Evolutionary conservation across 2,797 vertebrate genomes (phyloP), one percentile per base, ranked within the genome.

Genomic region (Cossypha dichroa): DNA sequence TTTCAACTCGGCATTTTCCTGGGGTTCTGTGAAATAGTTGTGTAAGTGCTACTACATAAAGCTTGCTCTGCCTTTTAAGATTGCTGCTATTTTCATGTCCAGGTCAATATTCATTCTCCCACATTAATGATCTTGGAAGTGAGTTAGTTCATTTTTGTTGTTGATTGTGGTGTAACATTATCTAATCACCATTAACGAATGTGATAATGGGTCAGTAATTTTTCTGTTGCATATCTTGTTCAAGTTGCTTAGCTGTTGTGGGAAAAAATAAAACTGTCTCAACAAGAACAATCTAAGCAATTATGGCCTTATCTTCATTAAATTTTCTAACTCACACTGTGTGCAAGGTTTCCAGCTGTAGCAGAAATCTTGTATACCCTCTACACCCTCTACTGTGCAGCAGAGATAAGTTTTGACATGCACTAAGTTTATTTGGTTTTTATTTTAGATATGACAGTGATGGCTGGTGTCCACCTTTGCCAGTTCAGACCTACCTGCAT

Each of bases 401-500:
- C 68, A 62, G 38, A 92, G 34, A 66, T 59, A 55, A 41, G 23
- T 41, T 80, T 59, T 40, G 16, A 15, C 48, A 5, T 3, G 11
- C 56, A 33, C 52, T 94, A 56, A 96, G 13, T 72, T 85, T 73
- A 23, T 83, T 36, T 92, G 55, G 7, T 90, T 91, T 97, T 74
- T 58, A 51, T 97, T 95, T 93, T 96, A 99, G 99, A 91, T 99
- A 99, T 84, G 99, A 99, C 93, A 99, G 99, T 86, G 99, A 99
- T 85, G 98, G 98, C 51, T 99, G 99, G 99, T 99, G 99, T 26
- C 99, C 99, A 0, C 99, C 99, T 34, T 98, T 99, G 96, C 99
- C 99, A 1, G 98, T 99, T 64, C 99, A 99, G 96, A 99, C 99
- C 15, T 99, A 99, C 89, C 98, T 99, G 83, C 99, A 99, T 96